Evolutionary conservation across 2,888 invertebrate species (phyloP), one percentile per base, ranked within the genome.

Genomic region (Yponomeuta sedellus): DNA sequence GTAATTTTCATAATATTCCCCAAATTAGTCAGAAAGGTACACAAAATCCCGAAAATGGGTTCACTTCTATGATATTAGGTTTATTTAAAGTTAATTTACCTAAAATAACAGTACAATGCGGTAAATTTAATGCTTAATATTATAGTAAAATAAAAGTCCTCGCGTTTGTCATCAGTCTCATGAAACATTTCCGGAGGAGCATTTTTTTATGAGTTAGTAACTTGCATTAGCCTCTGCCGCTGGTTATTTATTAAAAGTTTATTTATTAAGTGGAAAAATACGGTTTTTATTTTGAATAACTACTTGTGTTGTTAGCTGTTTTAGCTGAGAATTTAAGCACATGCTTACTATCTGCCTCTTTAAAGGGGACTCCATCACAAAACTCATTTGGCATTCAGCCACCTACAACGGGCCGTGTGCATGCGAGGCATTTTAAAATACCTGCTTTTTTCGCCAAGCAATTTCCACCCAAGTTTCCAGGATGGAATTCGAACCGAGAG

Each of bases 321-420:
- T 6, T 34, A 34, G 79, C 73, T 73, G 76, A 75, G 75, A 77
- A 78, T 79, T 76, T 77, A 76, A 77, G 71, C 57, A 56, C 64
- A 57, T 56, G 81, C 76, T 82, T 78, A 82, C 82, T 85, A 84
- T 86, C 81, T 81, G 79, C 80, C 79, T 79, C 78, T 81, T 79
- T 80, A 80, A 77, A 77, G 79, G 79, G 80, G 83, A 81, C 85
- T 85, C 78, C 84, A 86, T 88, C 85, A 85, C 85, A 85, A 86
- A 88, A 87, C 85, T 89, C 88, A 88, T 89, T 90, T 90, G 89
- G 90, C 89, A 89, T 88, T 82, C 88, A 83, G 88, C 90, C 90
- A 89, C 83, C 79, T 79, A 85, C 85, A 83, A 82, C 81, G 82
- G 81, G 77, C 79, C 78, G 85, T 80, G 81, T 83, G 81, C 82